Percentiles rank a stretch among this genome's conserved stretches.
phyloP scores from a whole-genome alignment of 53 echinoderm and acorn worm species.

The Temnopleurus reevesii region DNA sequence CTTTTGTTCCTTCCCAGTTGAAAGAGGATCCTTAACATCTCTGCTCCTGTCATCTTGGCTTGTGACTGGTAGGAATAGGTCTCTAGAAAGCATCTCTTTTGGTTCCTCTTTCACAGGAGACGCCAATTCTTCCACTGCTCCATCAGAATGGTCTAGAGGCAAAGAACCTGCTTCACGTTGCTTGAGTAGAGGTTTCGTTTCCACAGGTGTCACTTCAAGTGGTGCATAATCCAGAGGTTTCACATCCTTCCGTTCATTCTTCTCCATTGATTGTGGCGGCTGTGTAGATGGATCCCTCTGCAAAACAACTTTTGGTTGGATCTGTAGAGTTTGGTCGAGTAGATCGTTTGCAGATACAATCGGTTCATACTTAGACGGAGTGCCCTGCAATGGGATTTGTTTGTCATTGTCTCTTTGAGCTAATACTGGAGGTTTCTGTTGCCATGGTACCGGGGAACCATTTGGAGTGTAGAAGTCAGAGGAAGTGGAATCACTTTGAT shows the following conservation, averaged over 20 bases:
- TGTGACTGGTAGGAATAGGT: background rate
- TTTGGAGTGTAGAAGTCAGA: slow-evolving; percentile 83
- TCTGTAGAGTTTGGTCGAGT: slow-evolving; percentile 64
- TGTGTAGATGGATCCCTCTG: slow-evolving; percentile 24
- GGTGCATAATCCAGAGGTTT: background rate
- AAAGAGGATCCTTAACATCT: background rate
- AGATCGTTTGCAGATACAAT: slow-evolving; percentile 63
- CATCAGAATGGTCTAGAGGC: background rate
- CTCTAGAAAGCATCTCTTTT: background rate
- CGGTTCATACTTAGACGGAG: slow-evolving; percentile 38
- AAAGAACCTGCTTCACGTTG: background rate
- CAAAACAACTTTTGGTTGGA: slow-evolving; percentile 58
- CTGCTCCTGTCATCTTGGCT: background rate
- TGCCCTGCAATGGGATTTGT: slow-evolving; percentile 11
- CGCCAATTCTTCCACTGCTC: background rate
- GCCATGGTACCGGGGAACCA: slow-evolving; percentile 69
- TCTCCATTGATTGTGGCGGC: background rate
- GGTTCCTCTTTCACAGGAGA: background rate
- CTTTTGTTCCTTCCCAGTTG: slow-evolving; percentile 52
- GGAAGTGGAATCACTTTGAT: slow-evolving; percentile 64
- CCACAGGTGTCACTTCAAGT: background rate
- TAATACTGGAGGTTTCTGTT: background rate
- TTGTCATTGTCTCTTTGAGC: slow-evolving; percentile 19
- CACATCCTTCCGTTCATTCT: background rate
- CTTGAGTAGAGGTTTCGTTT: background rate